Base-by-base conservation (phyloP, 2,888 invertebrate species). In the Mellilla xanthometata region DNA sequence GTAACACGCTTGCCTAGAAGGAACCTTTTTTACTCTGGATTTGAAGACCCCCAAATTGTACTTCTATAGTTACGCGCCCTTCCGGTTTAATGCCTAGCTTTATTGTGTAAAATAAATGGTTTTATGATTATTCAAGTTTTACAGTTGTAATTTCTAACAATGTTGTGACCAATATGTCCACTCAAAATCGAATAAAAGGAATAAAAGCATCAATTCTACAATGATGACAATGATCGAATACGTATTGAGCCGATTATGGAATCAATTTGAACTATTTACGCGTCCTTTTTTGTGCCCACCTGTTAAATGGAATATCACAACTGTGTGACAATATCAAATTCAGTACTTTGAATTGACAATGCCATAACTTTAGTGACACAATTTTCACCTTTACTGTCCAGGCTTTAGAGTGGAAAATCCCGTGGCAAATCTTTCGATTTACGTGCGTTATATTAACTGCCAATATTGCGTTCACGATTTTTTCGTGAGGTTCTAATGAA, bases 221-320 rank as follows among this genome's bases (percentile, higher is more conserved):
- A 68, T 68, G 48, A 60, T 56, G 52, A 60, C 58, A 61, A 58
- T 60, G 51, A 60, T 52, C 29, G 36, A 43, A 49, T 48, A 38
- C 45, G 48, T 41, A 50, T 54, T 50, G 41, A 39, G 12, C 12
- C 30, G 48, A 58, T 74, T 67, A 66, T 64, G 39, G 50, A 26
- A 49, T 30, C 49, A 51, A 57, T 61, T 70, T 66, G 54, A 57
- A 31, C 36, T 54, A 42, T 55, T 69, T 64, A 54, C 48, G 46
- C 53, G 39, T 26, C 33, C 22, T 34, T 41, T 24, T 47, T 42
- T 43, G 52, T 40, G 28, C n/a, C 31, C 33, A 49, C 42, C 62
- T 64, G 76, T 56, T 81, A 81, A 81, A 58, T 50, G 53, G 52
- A 52, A 61, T 46, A 69, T 80, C 80, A 80, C 76, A 75, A 41